phyloP scores from a whole-genome alignment of 2,113 vertebrate species.

The Haliaeetus leucogaster region DNA sequence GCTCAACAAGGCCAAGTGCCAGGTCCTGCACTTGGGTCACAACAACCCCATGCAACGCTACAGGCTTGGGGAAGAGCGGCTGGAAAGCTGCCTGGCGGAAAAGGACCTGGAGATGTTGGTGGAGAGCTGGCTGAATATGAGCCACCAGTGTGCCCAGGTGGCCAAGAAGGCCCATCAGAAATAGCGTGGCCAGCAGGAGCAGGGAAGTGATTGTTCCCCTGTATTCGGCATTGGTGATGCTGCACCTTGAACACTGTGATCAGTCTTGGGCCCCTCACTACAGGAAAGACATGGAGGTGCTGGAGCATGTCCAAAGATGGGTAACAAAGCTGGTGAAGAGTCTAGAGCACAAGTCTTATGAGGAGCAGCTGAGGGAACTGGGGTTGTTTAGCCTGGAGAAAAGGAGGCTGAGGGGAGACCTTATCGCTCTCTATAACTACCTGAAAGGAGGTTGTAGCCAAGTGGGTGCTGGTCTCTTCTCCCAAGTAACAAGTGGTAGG shows the following conservation, averaged over 20 bases:
- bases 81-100: background rate
- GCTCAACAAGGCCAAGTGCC: accelerated
- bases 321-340: background rate
- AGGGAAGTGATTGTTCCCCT: background rate
- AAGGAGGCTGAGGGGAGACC: background rate
- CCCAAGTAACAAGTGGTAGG: background rate
- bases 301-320: background rate
- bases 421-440: background rate
- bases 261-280: background rate
- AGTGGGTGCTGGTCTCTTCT: background rate
- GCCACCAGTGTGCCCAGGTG: background rate
- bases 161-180: background rate
- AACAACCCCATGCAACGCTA: accelerated
- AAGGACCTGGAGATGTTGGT: background rate
- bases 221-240: background rate
- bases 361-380: background rate
- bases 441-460: accelerated
- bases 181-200: background rate
- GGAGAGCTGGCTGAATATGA: accelerated
- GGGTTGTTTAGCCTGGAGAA: background rate
- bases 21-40: background rate
- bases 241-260: background rate
- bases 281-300: background rate
- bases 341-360: background rate
- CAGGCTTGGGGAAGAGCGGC: background rate